Percentiles rank a stretch among this genome's conserved stretches.
Evolutionary conservation across 2,888 invertebrate species (phyloP).

Genomic region (Cetonia aurata): DNA sequence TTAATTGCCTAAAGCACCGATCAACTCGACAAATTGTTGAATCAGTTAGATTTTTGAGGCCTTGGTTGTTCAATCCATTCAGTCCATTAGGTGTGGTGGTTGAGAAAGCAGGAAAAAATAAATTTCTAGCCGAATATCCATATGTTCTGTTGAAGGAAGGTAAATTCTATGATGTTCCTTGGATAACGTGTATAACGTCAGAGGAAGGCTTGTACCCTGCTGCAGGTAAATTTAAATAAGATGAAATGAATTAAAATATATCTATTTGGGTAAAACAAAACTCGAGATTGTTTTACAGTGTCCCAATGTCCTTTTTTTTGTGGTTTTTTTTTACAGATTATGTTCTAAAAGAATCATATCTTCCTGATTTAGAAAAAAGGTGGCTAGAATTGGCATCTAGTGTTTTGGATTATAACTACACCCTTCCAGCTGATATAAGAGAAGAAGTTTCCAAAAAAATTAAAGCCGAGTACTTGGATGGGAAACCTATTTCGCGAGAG

Average conservation of each 20-base stretch:
- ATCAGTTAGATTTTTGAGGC: conserved; percentile 57
- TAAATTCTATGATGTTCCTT: conserved; percentile 73
- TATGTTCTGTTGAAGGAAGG: conserved; percentile 71
- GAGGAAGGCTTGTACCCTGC: conserved; percentile 80
- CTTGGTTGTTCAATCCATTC: conserved; percentile 68
- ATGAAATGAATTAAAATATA: too few species aligned
- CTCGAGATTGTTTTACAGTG: too few species aligned
- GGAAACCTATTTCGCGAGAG: conserved; percentile 64
- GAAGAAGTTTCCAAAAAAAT: conserved; percentile 69
- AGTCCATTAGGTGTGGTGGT: conserved; percentile 77
- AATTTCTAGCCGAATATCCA: conserved; percentile 75
- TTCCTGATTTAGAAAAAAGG: conserved; percentile 68
- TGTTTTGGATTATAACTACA: conserved; percentile 75
- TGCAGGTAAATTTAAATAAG: conserved; percentile 66
- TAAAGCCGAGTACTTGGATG: conserved; percentile 70
- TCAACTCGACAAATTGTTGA: conserved; percentile 72
- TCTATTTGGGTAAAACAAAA: too few species aligned
- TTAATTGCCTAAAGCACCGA: conserved; percentile 73
- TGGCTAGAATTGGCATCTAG: conserved; percentile 75
- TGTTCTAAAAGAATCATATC: conserved; percentile 48
- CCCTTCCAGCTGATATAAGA: conserved; percentile 67
- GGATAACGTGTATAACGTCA: conserved; percentile 74
- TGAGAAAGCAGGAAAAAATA: conserved; percentile 63
- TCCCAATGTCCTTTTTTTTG: too few species aligned
- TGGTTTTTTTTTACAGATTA: conserved; percentile 59